These are phyloP conservation scores for Pristis pectinata DNA, from an alignment of 2,797 vertebrate genomes.

Conservation along the genomic window DNA sequence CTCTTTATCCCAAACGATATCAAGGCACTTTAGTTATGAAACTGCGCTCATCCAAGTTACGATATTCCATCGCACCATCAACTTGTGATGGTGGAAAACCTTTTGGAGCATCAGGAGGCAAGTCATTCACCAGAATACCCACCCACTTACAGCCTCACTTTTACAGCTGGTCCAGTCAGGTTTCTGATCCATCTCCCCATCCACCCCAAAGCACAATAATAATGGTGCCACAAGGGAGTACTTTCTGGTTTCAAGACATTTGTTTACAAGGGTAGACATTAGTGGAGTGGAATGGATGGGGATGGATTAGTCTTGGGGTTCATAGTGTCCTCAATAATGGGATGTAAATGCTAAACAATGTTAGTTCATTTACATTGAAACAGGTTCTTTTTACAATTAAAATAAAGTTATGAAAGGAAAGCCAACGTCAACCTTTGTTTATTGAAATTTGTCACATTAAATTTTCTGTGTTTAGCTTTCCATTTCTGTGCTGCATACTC, in stretches of 20 bases:
- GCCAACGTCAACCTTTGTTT: neutral
- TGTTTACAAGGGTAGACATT: neutral
- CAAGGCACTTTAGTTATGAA: too few relatives aligned
- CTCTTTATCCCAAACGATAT: too few relatives aligned
- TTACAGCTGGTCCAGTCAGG: too few relatives aligned
- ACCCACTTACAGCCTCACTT: too few relatives aligned
- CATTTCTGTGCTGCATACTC: neutral
- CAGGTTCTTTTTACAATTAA: neutral
- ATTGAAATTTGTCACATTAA: neutral
- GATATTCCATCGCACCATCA: too few relatives aligned
- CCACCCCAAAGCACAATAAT: neutral
- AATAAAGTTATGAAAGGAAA: neutral
- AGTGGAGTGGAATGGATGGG: neutral
- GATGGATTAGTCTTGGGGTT: neutral
- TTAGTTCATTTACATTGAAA: neutral
- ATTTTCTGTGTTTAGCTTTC: neutral
- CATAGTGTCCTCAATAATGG: neutral
- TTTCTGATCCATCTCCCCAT: too few relatives aligned
- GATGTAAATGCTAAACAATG: neutral
- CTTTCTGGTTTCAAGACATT: neutral
- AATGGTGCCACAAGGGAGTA: neutral
- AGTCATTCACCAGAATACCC: too few relatives aligned
- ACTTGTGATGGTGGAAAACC: too few relatives aligned
- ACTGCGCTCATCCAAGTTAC: too few relatives aligned
- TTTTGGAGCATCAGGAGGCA: too few relatives aligned